Evolutionary conservation across 2,797 vertebrate genomes (phyloP).

Genomic region (Limnodromus scolopaceus): DNA sequence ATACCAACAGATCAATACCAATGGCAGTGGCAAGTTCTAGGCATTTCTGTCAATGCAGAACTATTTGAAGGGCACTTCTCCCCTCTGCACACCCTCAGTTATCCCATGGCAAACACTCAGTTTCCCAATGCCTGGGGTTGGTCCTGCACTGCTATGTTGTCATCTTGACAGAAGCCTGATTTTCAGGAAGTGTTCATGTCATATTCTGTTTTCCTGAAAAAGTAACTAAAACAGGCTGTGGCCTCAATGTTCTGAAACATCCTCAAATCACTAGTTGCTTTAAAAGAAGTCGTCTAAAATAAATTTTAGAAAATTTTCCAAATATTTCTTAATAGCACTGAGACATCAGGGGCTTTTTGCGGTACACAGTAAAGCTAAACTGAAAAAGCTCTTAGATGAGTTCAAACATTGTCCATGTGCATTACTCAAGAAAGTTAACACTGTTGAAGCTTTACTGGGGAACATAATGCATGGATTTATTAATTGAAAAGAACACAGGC

Average conservation of each 20-base stretch:
- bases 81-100: background rate
- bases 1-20: background rate
- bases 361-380: background rate
- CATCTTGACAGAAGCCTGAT: background rate
- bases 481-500: background rate
- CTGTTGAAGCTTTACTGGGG: background rate
- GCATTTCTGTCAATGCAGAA: background rate
- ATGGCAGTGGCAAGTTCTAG: background rate
- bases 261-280: background rate
- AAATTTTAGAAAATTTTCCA: background rate
- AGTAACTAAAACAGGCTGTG: background rate
- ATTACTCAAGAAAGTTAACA: background rate
- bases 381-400: background rate
- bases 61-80: background rate
- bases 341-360: background rate
- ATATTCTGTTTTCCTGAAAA: background rate
- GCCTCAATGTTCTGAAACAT: background rate
- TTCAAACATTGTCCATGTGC: background rate
- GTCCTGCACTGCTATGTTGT: background rate
- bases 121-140: background rate
- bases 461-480: background rate
- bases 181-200: background rate
- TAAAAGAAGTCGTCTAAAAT: background rate
- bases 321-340: background rate
- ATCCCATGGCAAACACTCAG: background rate